Evolutionary conservation across 2,113 vertebrate genomes (phyloP), one percentile per base, ranked within the genome.

Genomic region (Jacana jacana): DNA sequence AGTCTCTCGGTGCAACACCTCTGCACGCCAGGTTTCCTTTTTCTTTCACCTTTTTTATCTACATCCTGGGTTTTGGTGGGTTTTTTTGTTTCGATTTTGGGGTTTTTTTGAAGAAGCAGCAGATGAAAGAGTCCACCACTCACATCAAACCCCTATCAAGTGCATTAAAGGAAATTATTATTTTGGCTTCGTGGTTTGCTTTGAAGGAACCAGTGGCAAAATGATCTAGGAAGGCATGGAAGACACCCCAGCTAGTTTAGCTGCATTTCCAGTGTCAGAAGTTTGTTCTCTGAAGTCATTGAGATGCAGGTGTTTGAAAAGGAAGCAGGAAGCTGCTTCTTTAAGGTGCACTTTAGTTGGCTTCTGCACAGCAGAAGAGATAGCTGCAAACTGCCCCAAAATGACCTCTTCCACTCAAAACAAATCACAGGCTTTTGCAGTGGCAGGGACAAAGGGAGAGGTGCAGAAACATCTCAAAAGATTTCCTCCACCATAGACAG

Each of bases 71-170:
- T n/a, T n/a, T n/a, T n/a, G n/a, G n/a, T n/a, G n/a, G n/a, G n/a
- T 55, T 89, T 17, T 35, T 58, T 83, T 35, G 86, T 28, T 60
- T 89, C 30, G n/a, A n/a, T n/a, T n/a, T n/a, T n/a, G n/a, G n/a
- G n/a, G n/a, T 58, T 58, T 46, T 46, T 83, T 35, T 86, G 83
- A 95, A 80, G 80, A 8, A 58, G 73, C 33, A 73, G 86, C 49
- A 80, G 91, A 94, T 95, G 85, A 97, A 96, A 97, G 92, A 75
- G 49, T 42, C 58, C 65, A 72, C 81, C 60, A 55, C 68, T 94
- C 71, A 11, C 85, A 94, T 96, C 86, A 91, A 91, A 65, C 42
- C 68, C 44, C 37, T 35, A 58, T 81, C 69, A 51, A 44, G 44
- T 42, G 73, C 37, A 40, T 86, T 86, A 66, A 78, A 87, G 52